phyloP scores from a whole-genome alignment of 1,140 invertebrate genomes.

The Mercenaria mercenaria region DNA sequence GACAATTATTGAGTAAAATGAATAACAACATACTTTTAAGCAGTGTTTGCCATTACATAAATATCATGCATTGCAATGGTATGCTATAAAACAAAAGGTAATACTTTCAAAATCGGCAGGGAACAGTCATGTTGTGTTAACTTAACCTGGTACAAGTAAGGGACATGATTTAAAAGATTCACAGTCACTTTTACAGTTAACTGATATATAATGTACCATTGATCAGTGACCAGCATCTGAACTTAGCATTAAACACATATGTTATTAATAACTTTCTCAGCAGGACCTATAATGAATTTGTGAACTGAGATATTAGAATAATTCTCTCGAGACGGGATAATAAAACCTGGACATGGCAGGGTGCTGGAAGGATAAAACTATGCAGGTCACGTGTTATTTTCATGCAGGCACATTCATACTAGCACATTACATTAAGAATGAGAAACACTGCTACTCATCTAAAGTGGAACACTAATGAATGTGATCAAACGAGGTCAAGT shows the following conservation, averaged over 20 bases:
- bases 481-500: too few species aligned
- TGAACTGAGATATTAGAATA: background rate
- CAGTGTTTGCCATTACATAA: too few species aligned
- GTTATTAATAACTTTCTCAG: background rate
- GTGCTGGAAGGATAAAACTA: background rate
- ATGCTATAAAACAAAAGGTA: background rate
- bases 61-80: background rate
- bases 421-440: too few species aligned
- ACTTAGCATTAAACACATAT: slow-evolving; percentile 4
- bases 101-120: background rate
- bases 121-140: background rate
- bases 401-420: too few species aligned
- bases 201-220: slow-evolving; percentile 19
- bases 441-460: too few species aligned
- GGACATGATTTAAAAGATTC: background rate
- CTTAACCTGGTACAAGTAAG: background rate
- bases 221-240: slow-evolving; percentile 38
- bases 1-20: too few species aligned
- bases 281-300: background rate
- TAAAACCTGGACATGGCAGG: background rate
- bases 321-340: background rate
- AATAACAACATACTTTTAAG: too few species aligned
- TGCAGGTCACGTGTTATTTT: too few species aligned
- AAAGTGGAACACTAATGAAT: too few species aligned
- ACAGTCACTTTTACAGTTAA: background rate